These are phyloP conservation scores for Uria lomvia DNA, from an alignment of 2,113 vertebrate species.

Conservation along the genomic window DNA sequence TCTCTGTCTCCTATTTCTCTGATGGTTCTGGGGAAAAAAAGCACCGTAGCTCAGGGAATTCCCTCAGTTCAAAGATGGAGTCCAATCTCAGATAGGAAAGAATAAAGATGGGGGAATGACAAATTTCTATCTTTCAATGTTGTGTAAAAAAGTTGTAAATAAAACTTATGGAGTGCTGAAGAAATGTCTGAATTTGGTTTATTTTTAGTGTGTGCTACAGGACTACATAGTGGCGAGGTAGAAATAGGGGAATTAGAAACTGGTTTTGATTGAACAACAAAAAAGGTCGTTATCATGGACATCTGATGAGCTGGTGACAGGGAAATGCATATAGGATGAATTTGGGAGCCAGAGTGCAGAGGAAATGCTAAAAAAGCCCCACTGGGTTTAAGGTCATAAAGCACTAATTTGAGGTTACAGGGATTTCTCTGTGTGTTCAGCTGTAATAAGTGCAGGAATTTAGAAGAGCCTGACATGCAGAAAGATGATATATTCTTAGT, in stretches of 20 bases:
- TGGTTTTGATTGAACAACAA: background rate
- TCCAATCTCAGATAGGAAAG: background rate
- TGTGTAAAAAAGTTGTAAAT: background rate
- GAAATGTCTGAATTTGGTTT: background rate
- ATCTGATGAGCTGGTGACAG: background rate
- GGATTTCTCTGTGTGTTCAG: background rate
- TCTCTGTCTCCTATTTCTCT: background rate
- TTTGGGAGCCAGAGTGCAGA: background rate
- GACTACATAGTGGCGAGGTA: background rate
- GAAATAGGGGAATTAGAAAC: background rate
- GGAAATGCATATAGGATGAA: background rate
- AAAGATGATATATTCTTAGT: background rate
- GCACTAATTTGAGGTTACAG: background rate
- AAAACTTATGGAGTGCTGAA: background rate
- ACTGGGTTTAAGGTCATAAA: background rate
- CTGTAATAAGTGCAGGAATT: background rate
- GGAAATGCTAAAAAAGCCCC: background rate
- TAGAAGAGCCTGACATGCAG: background rate
- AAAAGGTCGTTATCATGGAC: background rate
- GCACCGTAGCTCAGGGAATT: background rate
- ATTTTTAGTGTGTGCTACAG: background rate
- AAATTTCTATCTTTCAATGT: background rate
- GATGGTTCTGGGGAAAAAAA: background rate
- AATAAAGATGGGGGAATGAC: background rate
- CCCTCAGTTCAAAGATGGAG: background rate